phyloP scores from a whole-genome alignment of 2,888 invertebrate species.

The Caenorhabditis doughertyi region DNA sequence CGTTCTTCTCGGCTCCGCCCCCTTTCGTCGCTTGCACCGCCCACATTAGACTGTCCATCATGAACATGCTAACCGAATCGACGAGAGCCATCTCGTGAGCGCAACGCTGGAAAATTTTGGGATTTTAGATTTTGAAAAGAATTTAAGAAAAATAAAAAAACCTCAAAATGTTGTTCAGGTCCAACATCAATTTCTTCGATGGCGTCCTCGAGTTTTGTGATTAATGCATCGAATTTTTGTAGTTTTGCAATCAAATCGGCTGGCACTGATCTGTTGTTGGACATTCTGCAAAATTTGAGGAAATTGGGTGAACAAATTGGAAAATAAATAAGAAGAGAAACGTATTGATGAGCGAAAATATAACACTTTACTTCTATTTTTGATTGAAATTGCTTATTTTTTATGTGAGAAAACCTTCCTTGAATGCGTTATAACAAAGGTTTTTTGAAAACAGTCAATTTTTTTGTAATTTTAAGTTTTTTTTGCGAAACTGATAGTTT shows the following conservation, averaged over 20 bases:
- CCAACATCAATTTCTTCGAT: conserved; percentile 56
- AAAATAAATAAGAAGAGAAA: no score
- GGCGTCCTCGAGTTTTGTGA: conserved; percentile 54
- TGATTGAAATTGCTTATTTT: no score
- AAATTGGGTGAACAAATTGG: no score
- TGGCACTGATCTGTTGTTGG: conserved; percentile 30
- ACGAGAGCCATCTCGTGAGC: conserved; percentile 62
- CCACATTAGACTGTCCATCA: conserved; percentile 61
- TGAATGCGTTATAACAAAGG: no score
- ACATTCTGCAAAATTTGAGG: conserved; percentile 10
- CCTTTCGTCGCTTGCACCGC: conserved; percentile 56
- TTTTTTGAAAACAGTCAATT: no score
- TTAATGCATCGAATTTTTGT: conserved; percentile 40
- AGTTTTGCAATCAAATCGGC: conserved; percentile 51
- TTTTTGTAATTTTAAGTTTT: no score
- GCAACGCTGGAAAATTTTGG: conserved; percentile 40
- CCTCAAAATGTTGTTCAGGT: conserved; percentile 60
- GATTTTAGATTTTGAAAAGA: neutral
- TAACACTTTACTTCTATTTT: no score
- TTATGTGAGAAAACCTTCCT: no score
- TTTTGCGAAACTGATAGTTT: no score
- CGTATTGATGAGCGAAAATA: no score
- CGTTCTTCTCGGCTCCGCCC: conserved; percentile 54
- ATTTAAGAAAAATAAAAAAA: no score
- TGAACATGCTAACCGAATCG: conserved; percentile 56